Evolutionary conservation across 2,888 invertebrate genomes (phyloP).

Genomic region (Erpobdella octoculata): DNA sequence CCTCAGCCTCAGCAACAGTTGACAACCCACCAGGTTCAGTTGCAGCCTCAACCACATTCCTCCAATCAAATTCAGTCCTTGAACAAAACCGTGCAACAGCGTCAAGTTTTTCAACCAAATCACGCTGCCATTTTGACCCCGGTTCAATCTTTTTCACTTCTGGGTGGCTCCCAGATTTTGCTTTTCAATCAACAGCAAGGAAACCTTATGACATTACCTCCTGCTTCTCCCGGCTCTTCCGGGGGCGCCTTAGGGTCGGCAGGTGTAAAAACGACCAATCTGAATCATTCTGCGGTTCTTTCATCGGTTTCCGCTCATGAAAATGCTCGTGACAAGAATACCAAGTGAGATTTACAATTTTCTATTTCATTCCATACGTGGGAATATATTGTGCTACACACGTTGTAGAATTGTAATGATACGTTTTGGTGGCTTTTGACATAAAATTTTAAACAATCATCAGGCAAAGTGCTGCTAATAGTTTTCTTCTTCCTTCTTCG

Average conservation of each 20-base stretch:
- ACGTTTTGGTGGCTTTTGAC: too few species aligned
- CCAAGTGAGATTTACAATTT: too few species aligned
- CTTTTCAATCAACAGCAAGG: constrained; percentile 34
- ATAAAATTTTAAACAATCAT: too few species aligned
- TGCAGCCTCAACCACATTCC: neutral
- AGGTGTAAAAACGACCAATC: neutral
- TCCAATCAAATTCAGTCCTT: neutral
- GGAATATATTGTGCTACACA: too few species aligned
- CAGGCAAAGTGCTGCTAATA: too few species aligned
- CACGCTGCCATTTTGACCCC: constrained; percentile 9
- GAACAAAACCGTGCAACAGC: neutral
- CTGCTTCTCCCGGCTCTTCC: neutral
- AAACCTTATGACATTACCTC: neutral
- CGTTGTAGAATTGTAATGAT: too few species aligned
- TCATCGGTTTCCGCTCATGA: neutral
- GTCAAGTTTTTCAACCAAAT: neutral
- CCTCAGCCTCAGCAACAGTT: constrained; percentile 21
- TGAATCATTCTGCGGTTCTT: neutral
- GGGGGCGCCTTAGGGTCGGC: neutral
- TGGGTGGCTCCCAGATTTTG: constrained; percentile 27
- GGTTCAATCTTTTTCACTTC: neutral
- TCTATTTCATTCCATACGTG: too few species aligned
- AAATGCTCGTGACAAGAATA: too few species aligned
- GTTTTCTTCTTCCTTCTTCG: too few species aligned
- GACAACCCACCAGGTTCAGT: neutral